Conservation (phyloP, 2,888 invertebrate species). For the Cenopis cana region DNA sequence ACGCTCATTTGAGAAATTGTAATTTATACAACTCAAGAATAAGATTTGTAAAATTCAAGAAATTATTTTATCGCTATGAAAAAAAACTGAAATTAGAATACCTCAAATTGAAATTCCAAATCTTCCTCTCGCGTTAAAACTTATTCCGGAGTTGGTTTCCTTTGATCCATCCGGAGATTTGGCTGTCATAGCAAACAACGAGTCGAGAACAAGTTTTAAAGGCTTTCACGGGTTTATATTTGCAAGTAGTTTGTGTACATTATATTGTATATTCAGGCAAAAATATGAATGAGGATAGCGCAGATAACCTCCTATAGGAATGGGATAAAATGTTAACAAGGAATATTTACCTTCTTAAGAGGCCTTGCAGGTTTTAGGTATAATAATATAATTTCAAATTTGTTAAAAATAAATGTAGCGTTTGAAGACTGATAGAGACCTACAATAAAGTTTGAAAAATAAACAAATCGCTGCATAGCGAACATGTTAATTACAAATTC, state of each 20-base stretch:
- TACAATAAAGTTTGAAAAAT: background rate
- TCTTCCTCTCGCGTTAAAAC: slow-evolving; percentile 40
- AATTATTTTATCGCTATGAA: background rate
- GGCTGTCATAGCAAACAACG: slow-evolving; percentile 39
- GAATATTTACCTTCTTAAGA: background rate
- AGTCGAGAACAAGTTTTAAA: slow-evolving; percentile 37
- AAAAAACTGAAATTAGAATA: slow-evolving; percentile 33
- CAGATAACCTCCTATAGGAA: background rate
- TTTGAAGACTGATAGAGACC: too few relatives aligned
- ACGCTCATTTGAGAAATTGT: background rate
- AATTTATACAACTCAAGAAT: background rate
- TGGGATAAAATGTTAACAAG: background rate
- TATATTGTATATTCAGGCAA: background rate
- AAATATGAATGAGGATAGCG: background rate
- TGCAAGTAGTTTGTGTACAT: slow-evolving; percentile 14
- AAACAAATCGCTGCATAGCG: background rate
- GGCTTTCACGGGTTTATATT: slow-evolving; percentile 39
- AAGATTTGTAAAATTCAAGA: background rate
- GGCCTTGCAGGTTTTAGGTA: too few relatives aligned
- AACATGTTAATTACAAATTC: background rate
- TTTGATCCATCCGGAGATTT: slow-evolving; percentile 44
- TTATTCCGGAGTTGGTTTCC: slow-evolving; percentile 43
- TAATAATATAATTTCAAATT: too few relatives aligned
- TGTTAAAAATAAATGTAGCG: too few relatives aligned
- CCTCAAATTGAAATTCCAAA: slow-evolving; percentile 42